Evolutionary conservation across 2,888 invertebrate genomes (phyloP).

Genomic region (Bembecia ichneumoniformis): DNA sequence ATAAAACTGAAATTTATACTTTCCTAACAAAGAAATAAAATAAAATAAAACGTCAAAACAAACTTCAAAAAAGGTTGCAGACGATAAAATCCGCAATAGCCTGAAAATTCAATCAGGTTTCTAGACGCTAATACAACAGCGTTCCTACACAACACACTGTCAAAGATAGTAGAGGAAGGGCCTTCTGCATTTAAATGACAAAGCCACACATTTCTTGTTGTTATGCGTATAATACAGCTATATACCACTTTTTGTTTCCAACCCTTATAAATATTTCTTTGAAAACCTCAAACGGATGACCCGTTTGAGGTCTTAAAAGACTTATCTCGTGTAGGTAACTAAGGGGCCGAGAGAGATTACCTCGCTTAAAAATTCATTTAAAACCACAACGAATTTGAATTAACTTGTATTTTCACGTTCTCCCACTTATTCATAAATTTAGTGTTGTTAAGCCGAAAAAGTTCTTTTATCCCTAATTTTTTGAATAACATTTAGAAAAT

Average conservation of each 20-base stretch:
- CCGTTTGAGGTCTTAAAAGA: conserved; percentile 40
- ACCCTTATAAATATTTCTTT: conserved; percentile 38
- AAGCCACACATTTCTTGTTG: conserved; percentile 17
- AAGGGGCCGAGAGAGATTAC: conserved; percentile 27
- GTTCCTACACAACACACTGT: too few relatives aligned
- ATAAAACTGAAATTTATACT: too few relatives aligned
- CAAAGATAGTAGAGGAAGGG: too few relatives aligned
- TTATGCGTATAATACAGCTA: conserved; percentile 5
- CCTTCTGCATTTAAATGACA: conserved; percentile 30
- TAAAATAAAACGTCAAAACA: too few relatives aligned
- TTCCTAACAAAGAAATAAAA: too few relatives aligned
- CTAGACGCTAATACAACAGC: too few relatives aligned
- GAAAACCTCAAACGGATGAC: conserved; percentile 30
- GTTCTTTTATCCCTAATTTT: too few relatives aligned
- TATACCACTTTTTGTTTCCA: conserved; percentile 31
- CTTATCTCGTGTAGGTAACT: conserved; percentile 26
- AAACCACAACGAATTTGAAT: not conserved
- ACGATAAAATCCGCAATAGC: too few relatives aligned
- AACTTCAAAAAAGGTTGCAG: too few relatives aligned
- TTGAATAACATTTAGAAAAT: too few relatives aligned
- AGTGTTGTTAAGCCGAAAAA: too few relatives aligned
- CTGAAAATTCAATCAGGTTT: too few relatives aligned
- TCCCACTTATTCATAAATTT: not conserved
- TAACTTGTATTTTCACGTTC: not conserved
- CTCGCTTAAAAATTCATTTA: conserved; percentile 3